Conservation (phyloP, 1,140 invertebrate species). For the Drosophila nannoptera region DNA sequence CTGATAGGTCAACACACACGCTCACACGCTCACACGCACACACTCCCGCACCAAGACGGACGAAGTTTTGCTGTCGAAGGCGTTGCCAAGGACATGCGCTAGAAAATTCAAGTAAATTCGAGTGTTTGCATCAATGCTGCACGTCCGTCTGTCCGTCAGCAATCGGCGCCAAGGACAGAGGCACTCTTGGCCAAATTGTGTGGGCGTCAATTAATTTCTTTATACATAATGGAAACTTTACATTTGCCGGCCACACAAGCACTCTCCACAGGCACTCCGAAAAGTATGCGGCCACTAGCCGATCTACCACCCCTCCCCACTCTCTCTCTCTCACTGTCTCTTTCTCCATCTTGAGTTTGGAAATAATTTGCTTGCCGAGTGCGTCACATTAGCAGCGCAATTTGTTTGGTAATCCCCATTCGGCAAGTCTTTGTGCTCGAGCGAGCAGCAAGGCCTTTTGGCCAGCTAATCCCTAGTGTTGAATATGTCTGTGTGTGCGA, state of each 20-base stretch:
- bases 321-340: neutral
- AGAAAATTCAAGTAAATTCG: constrained; percentile 31
- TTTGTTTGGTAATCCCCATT: constrained; percentile 71
- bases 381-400: constrained; percentile 68
- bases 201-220: constrained; percentile 54
- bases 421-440: constrained; percentile 46
- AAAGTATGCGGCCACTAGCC: constrained; percentile 40
- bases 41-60: constrained; percentile 19
- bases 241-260: constrained; percentile 6
- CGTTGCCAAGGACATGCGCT: constrained; percentile 59
- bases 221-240: constrained; percentile 37
- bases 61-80: constrained; percentile 57
- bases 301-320: neutral
- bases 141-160: constrained; percentile 29
- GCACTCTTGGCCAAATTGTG: constrained; percentile 53
- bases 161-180: constrained; percentile 26
- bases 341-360: neutral
- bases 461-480: constrained; percentile 58
- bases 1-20: constrained; percentile 72
- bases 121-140: constrained; percentile 60
- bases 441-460: constrained; percentile 49
- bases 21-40: constrained; percentile 20
- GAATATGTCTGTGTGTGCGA: neutral
- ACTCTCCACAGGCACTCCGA: neutral
- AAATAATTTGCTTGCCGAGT: constrained; percentile 17